Percentiles rank a stretch among this genome's conserved stretches.
These are phyloP conservation scores for Myotis davidii DNA, from an alignment of 2,113 vertebrate species.

Conservation along the genomic window DNA sequence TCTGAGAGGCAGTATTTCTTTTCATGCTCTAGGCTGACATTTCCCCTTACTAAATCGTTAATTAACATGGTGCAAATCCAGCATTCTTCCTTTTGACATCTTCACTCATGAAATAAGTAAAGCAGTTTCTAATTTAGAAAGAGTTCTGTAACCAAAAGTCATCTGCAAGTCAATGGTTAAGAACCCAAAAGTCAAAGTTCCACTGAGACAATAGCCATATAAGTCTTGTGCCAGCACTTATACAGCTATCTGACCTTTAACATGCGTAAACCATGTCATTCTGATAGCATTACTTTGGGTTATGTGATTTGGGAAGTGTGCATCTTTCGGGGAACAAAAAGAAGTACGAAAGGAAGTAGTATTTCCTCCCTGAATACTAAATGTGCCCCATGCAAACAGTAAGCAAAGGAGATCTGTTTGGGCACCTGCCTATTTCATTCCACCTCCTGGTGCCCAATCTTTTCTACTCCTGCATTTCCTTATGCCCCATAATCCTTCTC, in stretches of 20 bases:
- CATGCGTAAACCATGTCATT: background rate
- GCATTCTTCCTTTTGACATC: constrained; percentile 16
- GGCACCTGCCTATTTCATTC: background rate
- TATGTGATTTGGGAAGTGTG: constrained; percentile 17
- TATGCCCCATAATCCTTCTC: background rate
- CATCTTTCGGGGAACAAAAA: background rate
- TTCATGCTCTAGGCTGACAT: constrained; percentile 22
- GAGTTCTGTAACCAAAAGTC: constrained; percentile 20
- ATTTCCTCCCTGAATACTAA: background rate
- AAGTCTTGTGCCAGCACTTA: background rate
- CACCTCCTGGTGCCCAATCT: background rate
- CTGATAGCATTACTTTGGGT: background rate
- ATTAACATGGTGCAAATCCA: background rate
- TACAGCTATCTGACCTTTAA: background rate
- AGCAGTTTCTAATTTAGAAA: background rate
- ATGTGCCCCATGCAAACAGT: background rate
- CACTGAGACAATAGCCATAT: background rate
- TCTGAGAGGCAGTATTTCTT: background rate
- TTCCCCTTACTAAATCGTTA: constrained; percentile 43
- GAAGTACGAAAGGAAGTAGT: background rate
- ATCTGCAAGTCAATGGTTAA: constrained; percentile 32
- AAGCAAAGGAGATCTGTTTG: background rate
- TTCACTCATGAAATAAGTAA: constrained; percentile 41
- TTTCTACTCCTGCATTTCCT: background rate
- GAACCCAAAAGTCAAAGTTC: background rate